Conservation (phyloP, 2,888 invertebrate species). For the Cotesia congregata region DNA sequence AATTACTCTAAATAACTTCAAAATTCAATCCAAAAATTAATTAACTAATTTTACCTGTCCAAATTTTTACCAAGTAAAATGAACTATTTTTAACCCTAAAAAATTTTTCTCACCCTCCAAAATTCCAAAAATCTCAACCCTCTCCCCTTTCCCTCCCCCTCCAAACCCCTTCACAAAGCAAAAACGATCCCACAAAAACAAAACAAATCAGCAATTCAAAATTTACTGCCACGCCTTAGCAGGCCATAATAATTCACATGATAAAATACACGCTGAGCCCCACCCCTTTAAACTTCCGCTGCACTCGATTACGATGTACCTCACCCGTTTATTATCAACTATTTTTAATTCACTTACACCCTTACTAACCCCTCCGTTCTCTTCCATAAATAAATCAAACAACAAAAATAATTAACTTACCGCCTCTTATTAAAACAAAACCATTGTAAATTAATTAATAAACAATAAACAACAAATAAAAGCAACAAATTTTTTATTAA, state of each 20-base stretch:
- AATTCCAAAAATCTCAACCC: no score
- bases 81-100: no score
- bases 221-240: background rate
- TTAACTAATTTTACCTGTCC: no score
- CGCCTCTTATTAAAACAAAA: background rate
- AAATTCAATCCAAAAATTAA: no score
- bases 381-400: background rate
- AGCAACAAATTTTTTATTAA: conserved; percentile 9
- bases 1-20: no score
- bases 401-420: background rate
- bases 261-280: conserved; percentile 8
- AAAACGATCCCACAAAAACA: no score
- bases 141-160: no score
- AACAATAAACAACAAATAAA: background rate
- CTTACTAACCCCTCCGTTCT: background rate
- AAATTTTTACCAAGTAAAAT: no score
- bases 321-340: background rate
- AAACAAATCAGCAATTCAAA: no score
- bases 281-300: conserved; percentile 25
- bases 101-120: no score
- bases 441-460: background rate
- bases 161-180: no score
- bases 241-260: background rate
- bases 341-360: background rate
- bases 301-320: conserved; percentile 8